Evolutionary conservation across 2,888 invertebrate genomes (phyloP), one percentile per base, ranked within the genome.

Genomic region (Amitus sp.): DNA sequence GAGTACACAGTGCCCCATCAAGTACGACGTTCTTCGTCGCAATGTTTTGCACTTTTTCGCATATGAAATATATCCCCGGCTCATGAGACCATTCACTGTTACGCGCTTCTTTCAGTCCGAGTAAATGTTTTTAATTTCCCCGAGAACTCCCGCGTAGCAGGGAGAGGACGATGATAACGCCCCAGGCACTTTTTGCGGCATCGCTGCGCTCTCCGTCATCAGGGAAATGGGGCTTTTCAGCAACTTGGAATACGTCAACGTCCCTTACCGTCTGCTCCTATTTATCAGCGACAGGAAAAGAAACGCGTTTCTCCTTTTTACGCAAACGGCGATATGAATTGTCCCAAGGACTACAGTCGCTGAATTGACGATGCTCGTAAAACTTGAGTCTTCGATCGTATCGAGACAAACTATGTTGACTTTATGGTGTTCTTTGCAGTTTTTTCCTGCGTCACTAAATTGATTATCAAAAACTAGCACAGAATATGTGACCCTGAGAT

Each of bases 81-180:
- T 75, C 75, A 75, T 73, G 73, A 73, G 73, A 65, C 57, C 63
- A 52, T 66, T 64, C 63, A 65, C 42, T 46, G 40, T 43, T 55
- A 47, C 46, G 47, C 57, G 56, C 58, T 62, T 67, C 56, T 62
- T 58, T 48, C 27, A 39, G 45, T 43, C 23, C 56, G 70, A 73
- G 69, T 71, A 69, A 73, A 73, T 73, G 70, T 73, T 72, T 71
- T 73, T 74, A 73, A 73, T 74, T 73, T 74, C 68, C 60, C 64
- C 49, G 49, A 64, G 59, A 20, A 53, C 56, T 59, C 47, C 47
- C 40, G 53, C 46, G 30, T 5, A 34, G 39, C 39, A 7, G 17
- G 17, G 15, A 15, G 39, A 39, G 39, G 39, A 13, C 17, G 27
- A 52, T 43, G 17, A 45, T 23, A 34, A 45, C 27, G n/a, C 20